Evolutionary conservation across 92 coral and sea anemone species (phyloP).

Genomic region (Zoanthus gigantus): DNA sequence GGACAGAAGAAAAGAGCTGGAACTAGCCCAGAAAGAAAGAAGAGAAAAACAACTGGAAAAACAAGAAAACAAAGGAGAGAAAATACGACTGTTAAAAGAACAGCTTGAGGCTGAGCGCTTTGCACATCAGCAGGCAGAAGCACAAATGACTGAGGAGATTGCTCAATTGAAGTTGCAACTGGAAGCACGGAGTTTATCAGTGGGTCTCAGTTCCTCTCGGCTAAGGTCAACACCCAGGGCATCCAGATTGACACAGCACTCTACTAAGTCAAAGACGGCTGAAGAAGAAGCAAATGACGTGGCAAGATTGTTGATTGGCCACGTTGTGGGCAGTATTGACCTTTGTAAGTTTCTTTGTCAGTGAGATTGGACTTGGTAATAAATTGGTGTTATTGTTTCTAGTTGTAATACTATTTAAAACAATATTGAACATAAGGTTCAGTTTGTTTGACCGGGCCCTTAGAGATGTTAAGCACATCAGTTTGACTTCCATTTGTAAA

Average conservation of each 20-base stretch:
- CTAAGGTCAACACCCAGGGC: conserved; percentile 38
- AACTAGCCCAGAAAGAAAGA: conserved; percentile 19
- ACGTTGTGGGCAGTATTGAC: conserved; percentile 55
- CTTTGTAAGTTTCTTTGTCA: conserved; percentile 43
- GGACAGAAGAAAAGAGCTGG: conserved; percentile 10
- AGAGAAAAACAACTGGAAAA: conserved; percentile 59
- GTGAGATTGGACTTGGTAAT: no score
- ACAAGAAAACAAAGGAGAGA: conserved; percentile 58
- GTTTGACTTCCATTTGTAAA: no score
- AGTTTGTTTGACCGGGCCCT: no score
- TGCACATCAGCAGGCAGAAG: conserved; percentile 61
- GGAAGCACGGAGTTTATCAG: conserved; percentile 37
- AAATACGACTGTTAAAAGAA: conserved; percentile 57
- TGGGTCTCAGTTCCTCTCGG: conserved; percentile 33
- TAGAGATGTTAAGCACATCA: no score
- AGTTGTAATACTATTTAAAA: no score
- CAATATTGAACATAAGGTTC: no score
- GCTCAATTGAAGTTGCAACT: conserved; percentile 64
- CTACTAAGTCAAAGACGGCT: conserved; percentile 37
- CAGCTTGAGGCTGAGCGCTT: conserved; percentile 66
- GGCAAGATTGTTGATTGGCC: conserved; percentile 60
- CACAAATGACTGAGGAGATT: conserved; percentile 68
- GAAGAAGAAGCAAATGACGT: conserved; percentile 34
- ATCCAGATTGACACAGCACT: conserved; percentile 37
- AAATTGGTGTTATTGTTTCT: no score